A percentile compares a stretch with the other conserved stretches of the same genome.
These are phyloP conservation scores for Henicopernis longicauda DNA, from an alignment of 2,113 vertebrate species.

Conservation along the genomic window DNA sequence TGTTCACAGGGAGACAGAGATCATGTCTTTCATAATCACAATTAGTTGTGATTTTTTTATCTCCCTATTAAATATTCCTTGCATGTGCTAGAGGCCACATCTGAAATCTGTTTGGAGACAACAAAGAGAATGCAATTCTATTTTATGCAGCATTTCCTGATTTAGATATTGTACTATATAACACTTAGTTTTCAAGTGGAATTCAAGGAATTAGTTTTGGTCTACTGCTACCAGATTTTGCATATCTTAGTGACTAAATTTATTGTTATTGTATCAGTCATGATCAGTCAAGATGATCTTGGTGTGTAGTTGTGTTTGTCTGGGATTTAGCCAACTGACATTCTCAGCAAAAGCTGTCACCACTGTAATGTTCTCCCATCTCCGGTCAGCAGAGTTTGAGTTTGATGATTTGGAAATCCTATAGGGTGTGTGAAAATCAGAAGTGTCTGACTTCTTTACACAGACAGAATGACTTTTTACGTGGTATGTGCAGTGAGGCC, in stretches of 20 bases:
- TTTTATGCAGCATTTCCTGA: background rate
- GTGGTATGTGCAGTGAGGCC: background rate
- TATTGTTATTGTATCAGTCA: background rate
- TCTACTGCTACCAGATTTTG: background rate
- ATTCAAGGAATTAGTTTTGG: background rate
- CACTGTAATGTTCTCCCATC: background rate
- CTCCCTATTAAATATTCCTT: background rate
- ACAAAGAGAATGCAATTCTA: background rate
- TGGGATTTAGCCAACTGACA: background rate
- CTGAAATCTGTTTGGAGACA: background rate
- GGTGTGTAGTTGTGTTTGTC: background rate
- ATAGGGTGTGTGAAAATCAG: background rate
- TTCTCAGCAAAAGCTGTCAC: background rate
- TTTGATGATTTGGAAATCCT: background rate
- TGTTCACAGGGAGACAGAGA: background rate
- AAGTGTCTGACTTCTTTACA: background rate
- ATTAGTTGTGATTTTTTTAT: constrained; percentile 16
- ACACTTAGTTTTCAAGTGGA: background rate
- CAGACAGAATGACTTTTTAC: background rate
- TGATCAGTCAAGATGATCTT: background rate
- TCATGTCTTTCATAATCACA: background rate
- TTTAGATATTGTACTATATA: background rate
- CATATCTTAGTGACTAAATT: background rate
- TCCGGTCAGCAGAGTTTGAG: background rate
- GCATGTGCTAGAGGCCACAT: background rate